Conservation (phyloP, 1,140 invertebrate species). For the Spodoptera litura region DNA sequence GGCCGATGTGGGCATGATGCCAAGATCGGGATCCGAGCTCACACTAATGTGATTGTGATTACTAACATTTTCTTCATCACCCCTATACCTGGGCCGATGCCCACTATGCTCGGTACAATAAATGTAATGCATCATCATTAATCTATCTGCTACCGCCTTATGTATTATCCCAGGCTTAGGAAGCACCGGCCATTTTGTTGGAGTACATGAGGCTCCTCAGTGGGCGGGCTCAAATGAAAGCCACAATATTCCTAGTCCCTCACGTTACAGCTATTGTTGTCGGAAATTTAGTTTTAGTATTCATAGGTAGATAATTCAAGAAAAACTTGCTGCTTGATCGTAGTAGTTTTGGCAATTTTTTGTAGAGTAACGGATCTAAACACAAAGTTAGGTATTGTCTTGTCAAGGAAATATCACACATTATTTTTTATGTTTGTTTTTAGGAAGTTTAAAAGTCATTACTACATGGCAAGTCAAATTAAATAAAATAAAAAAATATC, state of each 20-base stretch:
- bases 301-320: too few species aligned
- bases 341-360: too few species aligned
- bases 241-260: background rate
- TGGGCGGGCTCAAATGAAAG: conserved; percentile 9
- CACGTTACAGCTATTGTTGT: background rate
- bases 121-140: conserved; percentile 22
- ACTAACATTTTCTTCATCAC: conserved; percentile 2
- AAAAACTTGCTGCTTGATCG: too few species aligned
- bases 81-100: background rate
- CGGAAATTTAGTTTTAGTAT: background rate
- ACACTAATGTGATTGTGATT: conserved; percentile 26
- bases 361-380: background rate
- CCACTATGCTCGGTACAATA: background rate
- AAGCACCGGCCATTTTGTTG: conserved; percentile 18
- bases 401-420: background rate
- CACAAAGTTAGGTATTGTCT: background rate
- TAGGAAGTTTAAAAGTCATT: too few species aligned
- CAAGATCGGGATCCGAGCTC: background rate
- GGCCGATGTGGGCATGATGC: background rate
- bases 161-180: conserved; percentile 16
- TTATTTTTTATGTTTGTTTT: too few species aligned
- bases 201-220: background rate
- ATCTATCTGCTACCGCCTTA: background rate
- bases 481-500: too few species aligned
- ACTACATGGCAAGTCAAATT: too few species aligned